Base-by-base conservation (phyloP, 2,888 invertebrate species). In the Lacanobia oleracea region DNA sequence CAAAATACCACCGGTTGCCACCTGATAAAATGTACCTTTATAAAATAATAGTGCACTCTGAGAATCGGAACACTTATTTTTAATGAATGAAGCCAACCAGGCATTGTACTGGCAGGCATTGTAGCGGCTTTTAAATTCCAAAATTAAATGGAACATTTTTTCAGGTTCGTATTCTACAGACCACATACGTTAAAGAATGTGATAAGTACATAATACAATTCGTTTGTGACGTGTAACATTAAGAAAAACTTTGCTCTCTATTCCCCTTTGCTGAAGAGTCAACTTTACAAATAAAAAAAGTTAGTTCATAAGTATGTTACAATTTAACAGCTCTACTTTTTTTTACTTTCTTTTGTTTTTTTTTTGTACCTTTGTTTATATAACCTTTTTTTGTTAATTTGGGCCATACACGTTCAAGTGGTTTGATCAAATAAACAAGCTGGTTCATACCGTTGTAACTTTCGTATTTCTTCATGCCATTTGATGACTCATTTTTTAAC, bases 21-120 rank as follows among this genome's bases (percentile, higher is more conserved):
- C 27, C 33, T 54, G 54, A 56, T 40, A 56, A 72, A 73, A 54
- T 72, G n/a, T 43, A 5, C 33, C n/a, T 16, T 45, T 9, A 37
- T 8, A 6, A 21, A 37, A 37, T 68, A 68, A 59, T 37, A 59
- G 43, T n/a, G 14, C 8, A 6, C 43, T 59, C 43, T 51, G 21
- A 43, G 50, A 53, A 72, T 23, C n/a, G n/a, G 7, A 14, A 12
- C 12, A 27, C 57, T 57, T 63, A 59, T 37, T 59, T 73, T 14
- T 53, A 73, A 59, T 59, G 10, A 54, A 18, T 9, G 16, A 45
- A 53, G 33, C 33, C 33, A 33, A 33, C 33, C 33, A 33, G n/a
- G 33, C 43, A 51, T 33, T 59, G 37, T 45, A 21, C n/a, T 64
- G n/a, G n/a, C n/a, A n/a, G n/a, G 37, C 27, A 64, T 37, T 65